Percentiles rank a stretch among this genome's conserved stretches.
phyloP scores from a whole-genome alignment of 2,888 invertebrate species.

The Perizoma affinitatum region DNA sequence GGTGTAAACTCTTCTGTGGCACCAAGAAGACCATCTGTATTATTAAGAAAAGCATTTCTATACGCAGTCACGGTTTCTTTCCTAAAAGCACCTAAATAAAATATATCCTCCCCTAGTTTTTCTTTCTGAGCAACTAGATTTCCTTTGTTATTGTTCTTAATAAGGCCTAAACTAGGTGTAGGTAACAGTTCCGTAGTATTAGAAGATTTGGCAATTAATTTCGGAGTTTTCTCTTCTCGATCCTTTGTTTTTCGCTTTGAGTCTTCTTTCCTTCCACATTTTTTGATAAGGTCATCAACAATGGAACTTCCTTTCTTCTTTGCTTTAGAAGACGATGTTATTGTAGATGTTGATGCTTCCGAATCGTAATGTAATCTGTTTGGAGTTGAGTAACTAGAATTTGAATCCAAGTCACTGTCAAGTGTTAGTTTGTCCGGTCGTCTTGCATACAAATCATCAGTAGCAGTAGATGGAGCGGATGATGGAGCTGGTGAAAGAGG shows the following conservation, averaged over 20 bases:
- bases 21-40: slow-evolving; percentile 83
- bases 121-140: slow-evolving; percentile 72
- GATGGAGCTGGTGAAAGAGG: slow-evolving; percentile 88
- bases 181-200: slow-evolving; percentile 83
- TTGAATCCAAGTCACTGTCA: slow-evolving; percentile 88
- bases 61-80: slow-evolving; percentile 88
- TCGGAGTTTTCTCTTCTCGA: slow-evolving; percentile 82
- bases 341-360: slow-evolving; percentile 87
- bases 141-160: slow-evolving; percentile 71
- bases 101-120: slow-evolving; percentile 83
- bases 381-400: slow-evolving; percentile 85
- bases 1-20: slow-evolving; percentile 87
- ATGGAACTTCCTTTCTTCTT: slow-evolving; percentile 84
- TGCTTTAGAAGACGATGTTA: slow-evolving; percentile 84
- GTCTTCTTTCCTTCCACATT: slow-evolving; percentile 85
- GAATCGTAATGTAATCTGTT: slow-evolving; percentile 86
- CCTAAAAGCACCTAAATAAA: slow-evolving; percentile 86
- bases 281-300: slow-evolving; percentile 87
- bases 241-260: slow-evolving; percentile 82
- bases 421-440: slow-evolving; percentile 76
- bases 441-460: slow-evolving; percentile 81
- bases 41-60: slow-evolving; percentile 87
- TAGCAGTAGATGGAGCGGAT: slow-evolving; percentile 83
- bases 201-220: slow-evolving; percentile 83
- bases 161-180: slow-evolving; percentile 85